Base-by-base conservation (phyloP, 1,140 invertebrate species). In the Papilio glaucus region DNA sequence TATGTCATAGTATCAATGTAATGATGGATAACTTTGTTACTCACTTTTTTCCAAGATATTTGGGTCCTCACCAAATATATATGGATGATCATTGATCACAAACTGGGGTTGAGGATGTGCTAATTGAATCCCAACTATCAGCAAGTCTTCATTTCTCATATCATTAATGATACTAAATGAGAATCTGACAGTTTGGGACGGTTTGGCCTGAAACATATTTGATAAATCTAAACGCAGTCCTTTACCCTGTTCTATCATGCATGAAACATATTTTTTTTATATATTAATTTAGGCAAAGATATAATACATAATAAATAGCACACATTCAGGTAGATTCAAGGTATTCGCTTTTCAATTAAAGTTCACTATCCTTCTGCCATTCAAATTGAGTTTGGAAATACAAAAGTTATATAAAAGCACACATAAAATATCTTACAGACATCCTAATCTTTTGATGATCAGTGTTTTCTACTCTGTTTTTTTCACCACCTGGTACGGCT, bases 81-180 rank as follows among this genome's bases (percentile, higher is more conserved):
- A 88, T 6, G 79, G 81, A 72, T 88, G 80, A 4, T 85, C 37
- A 21, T 76, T 75, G 69, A 86, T 81, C 33, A 49, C 0, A 65
- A 86, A 90, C 7, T 86, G 83, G 4, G 80, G 81, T 29, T 90
- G 88, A 0, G 88, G 88, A 71, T 90, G 88, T 0, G 78, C 83
- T 33, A 88, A 67, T 7, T 83, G 77, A 12, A 88, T 69, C 9
- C 86, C 86, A 69, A 88, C 72, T 13, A 90, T 67, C 7, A 83
- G 26, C 0, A 88, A 45, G 73, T 85, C 79, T 60, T 90, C 84
- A 67, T 80, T 84, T 15, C 71, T 85, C 80, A 84, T 80, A 38
- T 87, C 84, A 82, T 87, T 90, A 18, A 9, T 75, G 0, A 90
- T 80, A 8, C 62, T 76, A 57, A 87, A 90, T 29, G 45, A 67